Evolutionary conservation across 2,888 invertebrate genomes (phyloP), one percentile per base, ranked within the genome.

Genomic region (Amphipoea oculea): DNA sequence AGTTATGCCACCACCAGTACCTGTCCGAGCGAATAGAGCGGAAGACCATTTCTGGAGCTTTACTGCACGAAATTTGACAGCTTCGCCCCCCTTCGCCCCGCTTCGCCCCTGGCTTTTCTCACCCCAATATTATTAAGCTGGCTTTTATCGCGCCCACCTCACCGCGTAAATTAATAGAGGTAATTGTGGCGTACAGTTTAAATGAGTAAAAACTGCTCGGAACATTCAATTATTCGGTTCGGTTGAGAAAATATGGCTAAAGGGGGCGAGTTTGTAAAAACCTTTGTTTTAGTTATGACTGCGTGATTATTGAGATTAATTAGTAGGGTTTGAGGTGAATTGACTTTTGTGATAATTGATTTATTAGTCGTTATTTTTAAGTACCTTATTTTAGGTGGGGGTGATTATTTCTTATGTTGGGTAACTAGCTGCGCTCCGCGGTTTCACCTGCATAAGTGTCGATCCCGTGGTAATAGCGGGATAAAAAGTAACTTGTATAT

Each of bases 21-120:
- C 86, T 91, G 92, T 93, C 93, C 88, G 74, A 91, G 88, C 88
- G 20, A 71, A 36, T 87, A 88, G 81, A 91, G 89, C 89, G 89
- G 92, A 91, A 93, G 92, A 93, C 93, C 92, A 92, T 93, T 89
- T 90, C 90, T 91, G 83, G 87, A 92, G 95, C 94, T 95, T 94
- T 93, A 94, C 93, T 92, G 94, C 93, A 94, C 94, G 92, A 95
- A 95, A 95, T 95, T 95, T 95, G 95, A 95, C 95, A 95, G 92
- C 92, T 84, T 75, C 89, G 88, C 82, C 89, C 85, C 83, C 77
- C 84, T 79, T 57, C n/a, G 4, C 65, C 68, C 66, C 69, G 9
- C 84, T 81, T 69, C 11, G 29, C 68, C 76, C 68, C 72, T 67
- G 77, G 74, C 63, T 76, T 78, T 87, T 81, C 85, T 83, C 90